phyloP scores from a whole-genome alignment of 1,140 invertebrate species.

The Drosophila leontia region DNA sequence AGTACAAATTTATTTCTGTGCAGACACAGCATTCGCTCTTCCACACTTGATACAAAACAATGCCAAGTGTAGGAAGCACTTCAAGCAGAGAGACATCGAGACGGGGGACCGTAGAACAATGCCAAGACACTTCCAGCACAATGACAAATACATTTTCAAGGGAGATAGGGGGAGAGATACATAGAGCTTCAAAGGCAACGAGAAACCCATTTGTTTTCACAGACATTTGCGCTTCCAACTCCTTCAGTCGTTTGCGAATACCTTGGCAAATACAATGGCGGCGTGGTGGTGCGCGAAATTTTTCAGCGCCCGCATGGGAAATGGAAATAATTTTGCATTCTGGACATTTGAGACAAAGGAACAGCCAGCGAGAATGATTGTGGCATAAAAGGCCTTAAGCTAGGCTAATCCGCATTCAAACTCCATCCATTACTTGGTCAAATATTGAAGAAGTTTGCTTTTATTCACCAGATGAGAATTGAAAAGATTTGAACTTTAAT shows the following conservation, averaged over 20 bases:
- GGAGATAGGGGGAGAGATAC: conserved; percentile 25
- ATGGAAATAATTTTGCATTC: conserved; percentile 40
- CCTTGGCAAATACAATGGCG: conserved; percentile 32
- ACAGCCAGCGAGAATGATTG: conserved; percentile 1
- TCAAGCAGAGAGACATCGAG: conserved; percentile 35
- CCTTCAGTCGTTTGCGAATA: conserved; percentile 20
- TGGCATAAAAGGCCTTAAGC: conserved; percentile 1
- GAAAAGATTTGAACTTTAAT: background rate
- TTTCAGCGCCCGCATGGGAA: conserved; percentile 27
- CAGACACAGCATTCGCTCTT: conserved; percentile 23
- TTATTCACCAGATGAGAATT: background rate
- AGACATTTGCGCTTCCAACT: conserved; percentile 52
- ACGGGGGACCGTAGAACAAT: conserved; percentile 51
- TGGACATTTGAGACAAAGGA: conserved; percentile 38
- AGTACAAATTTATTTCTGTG: conserved; percentile 11
- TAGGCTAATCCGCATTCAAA: conserved; percentile 2
- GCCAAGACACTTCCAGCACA: conserved; percentile 85
- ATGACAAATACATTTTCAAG: conserved; percentile 86
- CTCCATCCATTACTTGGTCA: background rate
- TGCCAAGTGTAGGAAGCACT: conserved; percentile 57
- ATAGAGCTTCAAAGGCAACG: conserved; percentile 72
- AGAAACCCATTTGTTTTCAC: conserved; percentile 81
- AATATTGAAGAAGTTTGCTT: background rate
- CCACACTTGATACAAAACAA: conserved; percentile 65
- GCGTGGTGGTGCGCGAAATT: conserved; percentile 39